Conservation (phyloP, 2,797 vertebrate species). For the Gadopsis marmoratus region DNA sequence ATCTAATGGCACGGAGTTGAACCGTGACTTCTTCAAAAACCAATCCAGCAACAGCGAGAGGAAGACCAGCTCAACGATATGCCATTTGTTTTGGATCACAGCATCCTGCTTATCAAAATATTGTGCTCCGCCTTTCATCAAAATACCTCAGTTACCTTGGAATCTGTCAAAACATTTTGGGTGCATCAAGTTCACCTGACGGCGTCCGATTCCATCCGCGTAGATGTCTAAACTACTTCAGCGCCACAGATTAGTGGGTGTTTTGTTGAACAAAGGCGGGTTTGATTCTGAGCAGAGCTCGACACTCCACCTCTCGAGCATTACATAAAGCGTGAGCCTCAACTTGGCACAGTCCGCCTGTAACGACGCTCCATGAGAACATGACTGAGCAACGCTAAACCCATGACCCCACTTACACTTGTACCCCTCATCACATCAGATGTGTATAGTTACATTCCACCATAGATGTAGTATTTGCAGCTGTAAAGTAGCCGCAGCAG, state of each 20-base stretch:
- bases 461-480: not conserved
- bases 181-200: conserved; percentile 78
- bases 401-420: conserved; percentile 66
- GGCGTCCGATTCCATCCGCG: conserved; percentile 65
- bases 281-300: conserved; percentile 79
- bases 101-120: conserved; percentile 81
- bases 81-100: conserved; percentile 75
- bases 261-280: conserved; percentile 79
- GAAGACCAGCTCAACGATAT: conserved; percentile 69
- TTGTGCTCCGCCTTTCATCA: conserved; percentile 78
- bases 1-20: conserved; percentile 48
- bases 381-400: conserved; percentile 74
- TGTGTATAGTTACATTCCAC: not conserved
- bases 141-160: conserved; percentile 82
- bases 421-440: conserved; percentile 35
- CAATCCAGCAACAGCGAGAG: conserved; percentile 59
- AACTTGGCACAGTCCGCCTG: conserved; percentile 62
- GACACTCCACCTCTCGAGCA: conserved; percentile 52
- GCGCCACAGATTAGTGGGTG: conserved; percentile 70
- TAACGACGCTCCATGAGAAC: conserved; percentile 70
- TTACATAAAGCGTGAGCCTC: conserved; percentile 77
- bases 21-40: conserved; percentile 67
- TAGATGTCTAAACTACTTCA: conserved; percentile 66
- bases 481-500: not conserved
- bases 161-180: conserved; percentile 83